phyloP scores from a whole-genome alignment of 2,888 invertebrate species.

The Anagyrus pseudococci region DNA sequence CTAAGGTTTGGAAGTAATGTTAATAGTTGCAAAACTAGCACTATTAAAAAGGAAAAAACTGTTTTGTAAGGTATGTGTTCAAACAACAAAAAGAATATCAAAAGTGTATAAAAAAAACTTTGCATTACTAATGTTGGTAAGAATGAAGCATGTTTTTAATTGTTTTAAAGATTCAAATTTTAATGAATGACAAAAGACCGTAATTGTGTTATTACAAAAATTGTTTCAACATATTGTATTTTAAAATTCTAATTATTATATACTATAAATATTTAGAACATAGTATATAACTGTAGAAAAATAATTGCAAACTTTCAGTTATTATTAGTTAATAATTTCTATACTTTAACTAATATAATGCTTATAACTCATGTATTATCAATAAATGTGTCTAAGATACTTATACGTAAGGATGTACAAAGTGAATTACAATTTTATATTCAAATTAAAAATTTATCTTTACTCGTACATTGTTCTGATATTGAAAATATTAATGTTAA shows the following conservation, averaged over 20 bases:
- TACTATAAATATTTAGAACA: no score
- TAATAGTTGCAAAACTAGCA: slow-evolving; percentile 80
- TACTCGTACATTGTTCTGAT: slow-evolving; percentile 1
- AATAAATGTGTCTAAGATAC: slow-evolving; percentile 29
- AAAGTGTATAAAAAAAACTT: slow-evolving; percentile 34
- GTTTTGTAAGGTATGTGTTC: slow-evolving; percentile 49
- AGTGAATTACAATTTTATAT: slow-evolving; percentile 32
- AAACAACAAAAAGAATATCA: slow-evolving; percentile 15
- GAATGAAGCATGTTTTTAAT: slow-evolving; percentile 20
- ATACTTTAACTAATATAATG: slow-evolving; percentile 31
- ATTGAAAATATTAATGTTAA: no score
- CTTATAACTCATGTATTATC: slow-evolving; percentile 31
- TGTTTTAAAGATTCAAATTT: no score
- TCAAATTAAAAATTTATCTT: slow-evolving; percentile 18
- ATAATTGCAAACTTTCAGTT: no score
- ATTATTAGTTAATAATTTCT: slow-evolving; percentile 26
- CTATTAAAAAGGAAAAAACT: slow-evolving; percentile 65
- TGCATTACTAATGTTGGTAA: slow-evolving; percentile 25
- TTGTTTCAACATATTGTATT: no score
- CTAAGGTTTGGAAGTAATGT: slow-evolving; percentile 88
- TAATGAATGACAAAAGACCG: background rate
- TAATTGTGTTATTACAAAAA: background rate
- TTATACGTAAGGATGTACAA: slow-evolving; percentile 24
- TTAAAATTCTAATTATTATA: no score
- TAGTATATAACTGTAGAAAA: no score